Percentiles rank a stretch among this genome's conserved stretches.
Conservation (phyloP, 2,113 vertebrate genomes). For the Brachypteracias leptosomus region DNA sequence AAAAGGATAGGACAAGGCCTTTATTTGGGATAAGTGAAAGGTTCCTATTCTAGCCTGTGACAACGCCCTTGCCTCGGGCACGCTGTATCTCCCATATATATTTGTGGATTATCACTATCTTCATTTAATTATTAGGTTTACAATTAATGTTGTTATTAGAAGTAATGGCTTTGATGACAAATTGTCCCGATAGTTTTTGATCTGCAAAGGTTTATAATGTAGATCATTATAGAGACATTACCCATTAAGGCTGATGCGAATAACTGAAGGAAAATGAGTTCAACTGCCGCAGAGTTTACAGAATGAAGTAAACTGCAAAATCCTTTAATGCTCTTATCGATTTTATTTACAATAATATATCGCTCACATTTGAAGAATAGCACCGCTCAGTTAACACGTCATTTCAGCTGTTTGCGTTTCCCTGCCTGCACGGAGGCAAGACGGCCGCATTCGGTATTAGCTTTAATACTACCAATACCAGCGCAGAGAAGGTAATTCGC, state of each 20-base stretch:
- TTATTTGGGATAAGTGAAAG: background rate
- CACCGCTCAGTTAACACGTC: background rate
- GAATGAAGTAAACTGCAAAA: constrained; percentile 67
- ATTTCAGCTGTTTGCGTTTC: background rate
- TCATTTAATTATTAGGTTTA: constrained; percentile 1
- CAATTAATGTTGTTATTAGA: constrained; percentile 60
- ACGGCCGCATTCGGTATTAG: background rate
- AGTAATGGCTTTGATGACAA: constrained; percentile 41
- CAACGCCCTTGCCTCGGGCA: background rate
- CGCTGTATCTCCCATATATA: background rate
- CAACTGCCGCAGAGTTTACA: constrained; percentile 57
- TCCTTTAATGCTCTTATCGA: constrained; percentile 43
- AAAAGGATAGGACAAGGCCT: fast-evolving
- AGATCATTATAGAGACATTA: constrained; percentile 57
- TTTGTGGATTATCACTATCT: background rate
- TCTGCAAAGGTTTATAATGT: constrained; percentile 33
- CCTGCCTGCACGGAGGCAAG: background rate
- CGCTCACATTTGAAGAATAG: background rate
- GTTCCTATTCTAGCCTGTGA: background rate
- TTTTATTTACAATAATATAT: constrained; percentile 50
- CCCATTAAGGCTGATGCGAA: constrained; percentile 33
- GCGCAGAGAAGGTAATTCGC: background rate
- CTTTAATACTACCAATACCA: background rate
- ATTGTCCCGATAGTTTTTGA: constrained; percentile 30
- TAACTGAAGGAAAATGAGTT: constrained; percentile 60